A percentile compares a stretch with the other conserved stretches of the same genome.
Evolutionary conservation across 1,140 invertebrate species (phyloP).

Genomic region (Drosophila arizonae): DNA sequence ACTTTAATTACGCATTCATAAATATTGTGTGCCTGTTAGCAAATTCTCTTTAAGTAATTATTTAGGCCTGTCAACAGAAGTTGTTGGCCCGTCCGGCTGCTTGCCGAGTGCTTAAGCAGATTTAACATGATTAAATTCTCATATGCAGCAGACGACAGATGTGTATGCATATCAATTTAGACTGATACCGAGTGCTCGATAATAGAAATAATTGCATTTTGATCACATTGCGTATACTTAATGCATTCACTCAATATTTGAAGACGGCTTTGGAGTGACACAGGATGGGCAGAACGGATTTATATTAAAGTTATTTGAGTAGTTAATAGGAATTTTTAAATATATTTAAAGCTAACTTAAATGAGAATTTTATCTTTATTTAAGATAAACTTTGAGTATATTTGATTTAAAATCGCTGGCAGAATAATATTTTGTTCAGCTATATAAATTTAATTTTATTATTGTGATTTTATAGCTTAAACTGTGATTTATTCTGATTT

Average conservation of each 20-base stretch:
- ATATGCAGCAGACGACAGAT: neutral
- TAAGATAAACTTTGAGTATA: too few relatives aligned
- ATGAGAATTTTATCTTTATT: too few relatives aligned
- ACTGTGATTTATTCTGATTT: too few relatives aligned
- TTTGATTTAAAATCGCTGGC: too few relatives aligned
- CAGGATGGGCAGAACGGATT: too few relatives aligned
- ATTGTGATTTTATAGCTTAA: too few relatives aligned
- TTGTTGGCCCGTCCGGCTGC: neutral
- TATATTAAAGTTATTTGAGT: too few relatives aligned
- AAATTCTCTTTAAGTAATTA: conserved; percentile 27
- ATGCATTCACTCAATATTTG: neutral
- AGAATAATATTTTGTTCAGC: too few relatives aligned
- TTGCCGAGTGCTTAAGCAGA: neutral
- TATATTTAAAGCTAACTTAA: too few relatives aligned
- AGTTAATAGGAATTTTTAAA: too few relatives aligned
- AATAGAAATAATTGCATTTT: neutral
- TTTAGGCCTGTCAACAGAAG: conserved; percentile 15
- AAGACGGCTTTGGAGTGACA: too few relatives aligned
- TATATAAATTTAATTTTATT: too few relatives aligned
- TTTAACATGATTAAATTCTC: neutral
- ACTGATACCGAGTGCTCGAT: neutral
- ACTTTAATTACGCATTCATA: conserved; percentile 29
- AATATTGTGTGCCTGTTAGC: conserved; percentile 8
- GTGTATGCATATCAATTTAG: neutral
- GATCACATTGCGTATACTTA: neutral